These are phyloP conservation scores for Ptychoptera albimana DNA, from an alignment of 2,888 invertebrate species.

Conservation along the genomic window DNA sequence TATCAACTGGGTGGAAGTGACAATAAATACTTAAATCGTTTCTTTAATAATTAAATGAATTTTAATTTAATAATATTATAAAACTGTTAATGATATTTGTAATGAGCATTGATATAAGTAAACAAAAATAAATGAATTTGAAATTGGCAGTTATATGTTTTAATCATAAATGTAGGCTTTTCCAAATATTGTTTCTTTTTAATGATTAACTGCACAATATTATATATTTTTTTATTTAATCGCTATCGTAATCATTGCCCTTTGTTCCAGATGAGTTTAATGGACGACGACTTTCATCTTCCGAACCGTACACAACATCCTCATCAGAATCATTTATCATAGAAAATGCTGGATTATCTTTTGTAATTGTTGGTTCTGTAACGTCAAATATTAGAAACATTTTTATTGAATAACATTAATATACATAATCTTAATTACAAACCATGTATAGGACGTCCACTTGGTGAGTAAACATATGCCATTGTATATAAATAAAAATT, in stretches of 20 bases:
- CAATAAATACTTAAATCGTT: too few relatives aligned
- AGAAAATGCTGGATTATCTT: constrained; percentile 94
- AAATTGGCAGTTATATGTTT: too few relatives aligned
- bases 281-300: constrained; percentile 71
- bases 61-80: too few relatives aligned
- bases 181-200: too few relatives aligned
- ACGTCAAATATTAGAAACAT: constrained; percentile 14
- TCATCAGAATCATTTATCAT: constrained; percentile 98
- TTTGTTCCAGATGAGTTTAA: constrained; percentile 47
- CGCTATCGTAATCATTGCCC: constrained; percentile 51
- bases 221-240: constrained; percentile 29
- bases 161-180: too few relatives aligned
- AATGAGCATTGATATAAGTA: too few relatives aligned
- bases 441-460: constrained; percentile 69
- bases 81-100: too few relatives aligned
- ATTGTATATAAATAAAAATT: constrained; percentile 89
- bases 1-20: too few relatives aligned
- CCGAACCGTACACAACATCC: constrained; percentile 87
- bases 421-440: constrained; percentile 21
- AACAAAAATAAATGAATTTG: too few relatives aligned
- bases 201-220: too few relatives aligned
- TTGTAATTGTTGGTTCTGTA: constrained; percentile 77
- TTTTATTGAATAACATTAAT: not conserved
- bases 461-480: constrained; percentile 89
- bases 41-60: too few relatives aligned